Evolutionary conservation across 2,888 invertebrate genomes (phyloP).

Genomic region (Caradrina clavipalpis): DNA sequence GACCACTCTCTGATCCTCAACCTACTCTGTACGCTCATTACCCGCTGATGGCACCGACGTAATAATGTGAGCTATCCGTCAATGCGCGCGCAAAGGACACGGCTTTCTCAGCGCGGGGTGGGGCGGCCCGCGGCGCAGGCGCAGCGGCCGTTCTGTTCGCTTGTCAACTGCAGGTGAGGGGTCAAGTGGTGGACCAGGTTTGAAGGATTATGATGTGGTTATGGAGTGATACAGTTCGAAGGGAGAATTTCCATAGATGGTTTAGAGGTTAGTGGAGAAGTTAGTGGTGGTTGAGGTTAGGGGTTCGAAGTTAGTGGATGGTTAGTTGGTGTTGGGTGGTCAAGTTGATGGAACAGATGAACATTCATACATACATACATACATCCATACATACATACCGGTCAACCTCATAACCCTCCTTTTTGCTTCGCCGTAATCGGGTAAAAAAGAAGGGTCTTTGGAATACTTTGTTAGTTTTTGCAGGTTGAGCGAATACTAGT

Average conservation of each 20-base stretch:
- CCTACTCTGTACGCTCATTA: conserved; percentile 77
- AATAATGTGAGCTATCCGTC: conserved; percentile 85
- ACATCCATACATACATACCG: too few relatives aligned
- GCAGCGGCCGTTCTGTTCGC: conserved; percentile 70
- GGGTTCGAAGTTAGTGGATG: too few relatives aligned
- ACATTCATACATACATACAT: too few relatives aligned
- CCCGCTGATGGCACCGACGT: conserved; percentile 79
- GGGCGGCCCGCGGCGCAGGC: conserved; percentile 62
- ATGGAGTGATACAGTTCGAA: conserved; percentile 40
- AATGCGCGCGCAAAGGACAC: conserved; percentile 84
- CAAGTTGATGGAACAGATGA: too few relatives aligned
- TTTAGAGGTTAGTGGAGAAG: too few relatives aligned
- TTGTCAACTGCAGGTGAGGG: conserved; percentile 71
- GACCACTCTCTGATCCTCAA: conserved; percentile 23
- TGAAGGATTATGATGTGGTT: conserved; percentile 42
- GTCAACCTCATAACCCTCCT: too few relatives aligned
- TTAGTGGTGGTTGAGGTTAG: too few relatives aligned
- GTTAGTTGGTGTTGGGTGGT: too few relatives aligned
- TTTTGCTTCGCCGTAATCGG: too few relatives aligned
- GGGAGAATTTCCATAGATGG: too few relatives aligned
- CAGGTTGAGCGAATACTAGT: too few relatives aligned
- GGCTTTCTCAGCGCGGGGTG: conserved; percentile 80
- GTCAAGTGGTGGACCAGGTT: conserved; percentile 60
- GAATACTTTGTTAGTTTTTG: too few relatives aligned
- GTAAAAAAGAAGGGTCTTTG: background rate